Conservation (phyloP, 2,797 vertebrate species). For the Labeo calbasu region DNA sequence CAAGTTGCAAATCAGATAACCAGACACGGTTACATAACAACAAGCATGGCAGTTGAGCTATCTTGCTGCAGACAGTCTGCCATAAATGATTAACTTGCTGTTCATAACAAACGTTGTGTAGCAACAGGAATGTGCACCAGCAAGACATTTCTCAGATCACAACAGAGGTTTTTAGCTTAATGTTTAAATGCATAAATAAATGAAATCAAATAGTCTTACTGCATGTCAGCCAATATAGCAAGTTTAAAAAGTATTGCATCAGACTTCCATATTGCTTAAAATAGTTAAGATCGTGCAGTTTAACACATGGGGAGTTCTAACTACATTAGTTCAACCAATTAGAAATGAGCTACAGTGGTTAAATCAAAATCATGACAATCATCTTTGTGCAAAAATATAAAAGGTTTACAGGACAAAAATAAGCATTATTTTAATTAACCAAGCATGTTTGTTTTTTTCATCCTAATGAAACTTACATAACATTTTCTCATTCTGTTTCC, state of each 20-base stretch:
- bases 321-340: not conserved
- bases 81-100: constrained; percentile 21
- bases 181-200: not conserved
- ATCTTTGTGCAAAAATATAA: not conserved
- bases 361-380: not conserved
- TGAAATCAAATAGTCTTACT: not conserved
- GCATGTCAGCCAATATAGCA: not conserved
- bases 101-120: not conserved
- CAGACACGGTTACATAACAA: constrained; percentile 30
- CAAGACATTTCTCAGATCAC: not conserved
- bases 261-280: not conserved
- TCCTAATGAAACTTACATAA: not conserved
- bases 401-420: not conserved
- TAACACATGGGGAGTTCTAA: not conserved
- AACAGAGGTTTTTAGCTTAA: not conserved
- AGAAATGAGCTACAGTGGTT: not conserved
- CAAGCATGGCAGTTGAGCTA: not conserved
- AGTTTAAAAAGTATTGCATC: not conserved
- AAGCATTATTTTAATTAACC: no score
- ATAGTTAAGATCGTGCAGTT: not conserved
- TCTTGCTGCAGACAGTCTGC: not conserved
- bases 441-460: no score
- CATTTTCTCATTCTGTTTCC: not conserved
- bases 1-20: constrained; percentile 44
- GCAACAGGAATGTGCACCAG: not conserved